Conservation (phyloP, 2,888 invertebrate species). For the Dione vanillae region DNA sequence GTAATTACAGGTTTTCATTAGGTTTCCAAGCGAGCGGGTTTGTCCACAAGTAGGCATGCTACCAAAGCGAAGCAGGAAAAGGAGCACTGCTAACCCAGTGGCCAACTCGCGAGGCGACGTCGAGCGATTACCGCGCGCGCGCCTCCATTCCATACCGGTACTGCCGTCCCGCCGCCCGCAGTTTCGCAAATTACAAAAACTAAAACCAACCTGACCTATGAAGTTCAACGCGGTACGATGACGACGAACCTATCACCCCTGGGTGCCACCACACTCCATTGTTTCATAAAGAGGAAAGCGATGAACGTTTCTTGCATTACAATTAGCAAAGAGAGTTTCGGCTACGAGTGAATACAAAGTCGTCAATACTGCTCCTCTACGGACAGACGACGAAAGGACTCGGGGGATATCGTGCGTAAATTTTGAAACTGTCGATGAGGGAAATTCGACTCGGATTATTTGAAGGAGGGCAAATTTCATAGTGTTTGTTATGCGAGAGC, state of each 20-base stretch:
- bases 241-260: constrained; percentile 65
- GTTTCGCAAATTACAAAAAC: constrained; percentile 55
- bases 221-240: constrained; percentile 56
- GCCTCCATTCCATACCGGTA: constrained; percentile 78
- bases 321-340: constrained; percentile 80
- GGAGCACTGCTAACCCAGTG: constrained; percentile 82
- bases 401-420: constrained; percentile 65
- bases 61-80: constrained; percentile 76
- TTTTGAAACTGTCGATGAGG: constrained; percentile 54
- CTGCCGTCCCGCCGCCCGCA: constrained; percentile 69
- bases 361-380: constrained; percentile 56
- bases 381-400: constrained; percentile 64
- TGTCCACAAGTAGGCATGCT: constrained; percentile 47
- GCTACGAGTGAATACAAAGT: constrained; percentile 77
- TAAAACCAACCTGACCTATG: constrained; percentile 51
- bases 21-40: constrained; percentile 44
- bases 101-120: constrained; percentile 78
- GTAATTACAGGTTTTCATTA: constrained; percentile 41
- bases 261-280: constrained; percentile 68
- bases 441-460: constrained; percentile 59
- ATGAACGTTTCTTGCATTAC: constrained; percentile 72
- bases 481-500: constrained; percentile 69
- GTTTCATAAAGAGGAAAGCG: constrained; percentile 78
- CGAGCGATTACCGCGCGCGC: constrained; percentile 70
- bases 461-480: constrained; percentile 57